Evolutionary conservation across 1,140 invertebrate genomes (phyloP), one percentile per base, ranked within the genome.

Genomic region (Heliconius eleuchia): DNA sequence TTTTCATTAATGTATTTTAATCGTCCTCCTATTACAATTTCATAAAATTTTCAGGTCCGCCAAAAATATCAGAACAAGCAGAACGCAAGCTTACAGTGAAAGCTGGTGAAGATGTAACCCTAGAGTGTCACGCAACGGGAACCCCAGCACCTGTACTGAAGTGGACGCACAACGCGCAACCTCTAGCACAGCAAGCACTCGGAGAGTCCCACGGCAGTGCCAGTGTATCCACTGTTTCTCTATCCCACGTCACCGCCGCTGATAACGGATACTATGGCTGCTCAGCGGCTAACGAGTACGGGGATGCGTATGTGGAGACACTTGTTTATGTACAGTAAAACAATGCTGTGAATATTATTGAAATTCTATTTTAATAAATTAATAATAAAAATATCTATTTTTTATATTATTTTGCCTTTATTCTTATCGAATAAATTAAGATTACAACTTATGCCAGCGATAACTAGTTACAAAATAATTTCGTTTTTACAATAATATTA

Each of bases 231-330:
- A 86, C 87, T 8, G 76, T 93, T 4, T 81, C 82, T 5, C 86
- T 93, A 18, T 83, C 79, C 34, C 85, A 84, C 9, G 83, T 85
- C 27, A 66, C 60, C 3, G 0, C 82, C 85, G 57, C 87, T 86
- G 87, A 91, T 75, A 80, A 76, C 9, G 91, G 90, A 0, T 92
- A 92, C 55, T 93, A 93, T 73, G 91, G 88, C 39, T 93, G 91
- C 77, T 78, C 72, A 4, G 89, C 77, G 46, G 74, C 78, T 1
- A 92, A 91, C 50, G 74, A 86, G 30, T 57, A 87, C 66, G 90
- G 90, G 0, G 78, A 85, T 8, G 60, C 84, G 0, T 93, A 91
- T 70, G 78, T 78, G 0, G 90, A 93, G 66, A 89, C 86, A 2
- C 42, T 82, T 39, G 23, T 80, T n/a, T 76, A 73, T 55, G 79